A percentile compares a stretch with the other conserved stretches of the same genome.
Evolutionary conservation across 2,797 vertebrate species (phyloP).

Genomic region (Phoeniculus purpureus): DNA sequence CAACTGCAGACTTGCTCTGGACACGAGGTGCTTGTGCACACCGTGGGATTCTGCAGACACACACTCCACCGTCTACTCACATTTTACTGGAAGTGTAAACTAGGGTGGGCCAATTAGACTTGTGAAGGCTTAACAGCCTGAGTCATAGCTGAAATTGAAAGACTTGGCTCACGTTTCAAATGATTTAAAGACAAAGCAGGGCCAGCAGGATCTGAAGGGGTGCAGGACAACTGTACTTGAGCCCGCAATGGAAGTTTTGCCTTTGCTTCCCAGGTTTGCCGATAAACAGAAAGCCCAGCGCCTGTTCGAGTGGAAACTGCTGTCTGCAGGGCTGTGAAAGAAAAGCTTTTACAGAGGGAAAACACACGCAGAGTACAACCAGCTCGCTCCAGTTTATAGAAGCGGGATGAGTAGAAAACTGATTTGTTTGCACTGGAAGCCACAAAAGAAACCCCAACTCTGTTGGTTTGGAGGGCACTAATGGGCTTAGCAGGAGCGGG

Average conservation of each 20-base stretch:
- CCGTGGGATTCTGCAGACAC: neutral
- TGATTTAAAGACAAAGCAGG: slow-evolving; percentile 23
- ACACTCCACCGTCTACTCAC: slow-evolving; percentile 10
- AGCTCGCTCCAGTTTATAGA: slow-evolving; percentile 41
- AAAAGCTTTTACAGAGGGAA: slow-evolving; percentile 41
- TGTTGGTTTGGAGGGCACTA: slow-evolving; percentile 23
- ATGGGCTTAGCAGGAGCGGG: slow-evolving; percentile 13
- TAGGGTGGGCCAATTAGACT: slow-evolving; percentile 24
- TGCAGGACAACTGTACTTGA: neutral
- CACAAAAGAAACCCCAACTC: slow-evolving; percentile 35
- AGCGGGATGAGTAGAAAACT: slow-evolving; percentile 1
- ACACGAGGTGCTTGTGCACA: neutral
- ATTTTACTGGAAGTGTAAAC: slow-evolving; percentile 20
- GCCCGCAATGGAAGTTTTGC: slow-evolving; percentile 40
- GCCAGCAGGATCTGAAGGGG: slow-evolving; percentile 11
- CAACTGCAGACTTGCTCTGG: neutral
- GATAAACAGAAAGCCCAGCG: neutral
- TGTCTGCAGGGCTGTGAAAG: slow-evolving; percentile 39
- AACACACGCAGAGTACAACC: slow-evolving; percentile 26
- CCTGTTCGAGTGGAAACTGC: slow-evolving; percentile 31
- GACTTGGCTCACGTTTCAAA: slow-evolving; percentile 24
- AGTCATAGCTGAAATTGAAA: slow-evolving; percentile 27
- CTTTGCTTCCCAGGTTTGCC: neutral
- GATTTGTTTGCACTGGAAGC: slow-evolving; percentile 35
- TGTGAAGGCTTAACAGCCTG: slow-evolving; percentile 35